Evolutionary conservation across 92 coral and sea anemone genomes (phyloP).

Genomic region (Epizoanthus fatuus): DNA sequence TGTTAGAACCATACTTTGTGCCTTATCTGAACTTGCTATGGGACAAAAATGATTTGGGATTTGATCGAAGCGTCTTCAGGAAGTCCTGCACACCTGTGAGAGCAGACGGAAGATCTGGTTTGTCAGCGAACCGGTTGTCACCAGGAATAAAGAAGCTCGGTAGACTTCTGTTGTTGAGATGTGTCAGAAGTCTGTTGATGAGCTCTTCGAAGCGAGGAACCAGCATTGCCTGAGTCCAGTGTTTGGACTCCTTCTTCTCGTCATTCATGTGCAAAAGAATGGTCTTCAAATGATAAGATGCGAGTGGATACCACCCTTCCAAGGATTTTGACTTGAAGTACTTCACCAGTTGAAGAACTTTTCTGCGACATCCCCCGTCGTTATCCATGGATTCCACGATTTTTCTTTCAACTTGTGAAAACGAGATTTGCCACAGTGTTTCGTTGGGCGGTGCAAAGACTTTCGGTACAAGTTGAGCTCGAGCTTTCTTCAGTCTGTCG

Average conservation of each 20-base stretch:
- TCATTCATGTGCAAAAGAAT: slow-evolving; percentile 38
- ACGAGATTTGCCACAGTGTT: slow-evolving; percentile 50
- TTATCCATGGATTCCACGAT: slow-evolving; percentile 46
- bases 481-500: background rate
- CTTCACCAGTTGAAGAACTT: slow-evolving; percentile 64
- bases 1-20: too few species aligned
- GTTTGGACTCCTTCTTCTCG: background rate
- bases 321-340: slow-evolving; percentile 38
- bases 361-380: slow-evolving; percentile 52
- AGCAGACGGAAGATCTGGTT: slow-evolving; percentile 16
- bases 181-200: slow-evolving; percentile 40
- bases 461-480: slow-evolving; percentile 34
- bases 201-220: slow-evolving; percentile 48
- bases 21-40: too few species aligned
- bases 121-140: slow-evolving; percentile 21
- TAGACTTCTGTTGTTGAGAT: background rate
- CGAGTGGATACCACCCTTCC: slow-evolving; percentile 34
- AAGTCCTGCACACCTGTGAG: background rate
- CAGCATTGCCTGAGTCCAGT: slow-evolving; percentile 42
- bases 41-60: slow-evolving; percentile 20
- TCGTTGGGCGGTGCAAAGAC: background rate
- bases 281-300: slow-evolving; percentile 53
- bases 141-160: slow-evolving; percentile 24
- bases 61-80: slow-evolving; percentile 15
- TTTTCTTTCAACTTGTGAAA: slow-evolving; percentile 34